A percentile compares a stretch with the other conserved stretches of the same genome.
Evolutionary conservation across 2,797 vertebrate genomes (phyloP).

Genomic region (Alca torda): DNA sequence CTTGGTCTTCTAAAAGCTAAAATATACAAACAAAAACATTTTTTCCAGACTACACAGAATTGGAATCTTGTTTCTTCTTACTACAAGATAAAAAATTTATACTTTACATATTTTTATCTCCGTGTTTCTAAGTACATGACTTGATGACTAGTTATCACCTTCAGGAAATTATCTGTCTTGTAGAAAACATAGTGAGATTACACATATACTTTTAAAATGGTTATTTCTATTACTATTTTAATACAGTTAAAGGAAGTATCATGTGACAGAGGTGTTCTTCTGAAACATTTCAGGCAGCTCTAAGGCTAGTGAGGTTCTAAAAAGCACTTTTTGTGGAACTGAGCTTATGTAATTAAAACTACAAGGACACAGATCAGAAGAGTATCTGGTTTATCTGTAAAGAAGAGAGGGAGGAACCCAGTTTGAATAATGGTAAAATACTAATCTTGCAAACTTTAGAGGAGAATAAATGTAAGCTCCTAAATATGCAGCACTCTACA

Average conservation of each 20-base stretch:
- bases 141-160: not conserved
- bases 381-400: not conserved
- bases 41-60: not conserved
- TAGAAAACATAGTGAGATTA: not conserved
- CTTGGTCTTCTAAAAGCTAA: slow-evolving; percentile 88
- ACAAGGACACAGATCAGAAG: not conserved
- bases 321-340: not conserved
- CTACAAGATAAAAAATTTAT: accelerated
- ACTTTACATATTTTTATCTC: accelerated
- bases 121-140: accelerated
- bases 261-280: not conserved
- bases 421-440: not conserved
- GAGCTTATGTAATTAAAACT: not conserved
- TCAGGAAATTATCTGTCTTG: not conserved
- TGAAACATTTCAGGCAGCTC: not conserved
- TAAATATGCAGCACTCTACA: not conserved
- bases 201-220: not conserved
- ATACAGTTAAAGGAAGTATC: not conserved
- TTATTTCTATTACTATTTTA: not conserved
- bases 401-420: not conserved
- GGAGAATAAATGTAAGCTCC: not conserved
- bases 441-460: not conserved
- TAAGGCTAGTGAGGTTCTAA: not conserved
- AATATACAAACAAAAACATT: not conserved
- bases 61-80: not conserved